Base-by-base conservation (phyloP, 2,797 vertebrate species). In the Pagetopsis macropterus region DNA sequence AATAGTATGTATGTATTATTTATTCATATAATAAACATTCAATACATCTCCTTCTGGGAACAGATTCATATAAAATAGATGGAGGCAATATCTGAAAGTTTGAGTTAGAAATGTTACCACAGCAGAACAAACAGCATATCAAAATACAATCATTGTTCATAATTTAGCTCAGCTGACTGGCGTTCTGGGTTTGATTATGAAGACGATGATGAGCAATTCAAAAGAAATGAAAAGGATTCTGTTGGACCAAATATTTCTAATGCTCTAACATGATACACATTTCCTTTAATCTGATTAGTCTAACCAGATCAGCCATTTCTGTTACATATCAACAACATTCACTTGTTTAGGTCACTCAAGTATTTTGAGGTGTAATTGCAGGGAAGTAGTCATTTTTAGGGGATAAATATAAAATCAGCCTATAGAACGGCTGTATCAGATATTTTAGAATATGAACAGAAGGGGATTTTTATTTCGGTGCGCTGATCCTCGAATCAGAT, bases 81-180 rank as follows among this genome's bases (percentile, higher is more conserved):
- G 63, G 8, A 37, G 33, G 33, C 33, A 76, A 78, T 71, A 49
- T 88, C 62, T 88, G 73, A 81, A 68, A 44, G 76, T 84, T 70
- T 85, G 84, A 79, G 84, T 91, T 92, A 86, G 76, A 92, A 91
- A 92, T 76, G 90, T 88, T 85, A 83, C 78, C 84, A 89, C 79
- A 87, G 64, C 70, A 90, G 82, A 88, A 85, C 56, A 87, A 81
- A 83, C 74, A 81, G 80, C 68, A 68, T 81, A 89, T 72, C 90
- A 70, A 91, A 92, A 91, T 90, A 92, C 87, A 94, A 91, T 90
- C 89, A 90, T 88, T 81, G 58, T 89, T 87, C 83, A 83, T 62
- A 61, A 57, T 81, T 85, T 84, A 84, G 68, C 67, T 84, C 82
- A 68, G 76, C 63, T 64, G 67, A 68, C 58, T 52, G 54, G 31